These are phyloP conservation scores for Ceratothoa steindachneri DNA, from an alignment of 2,888 invertebrate species.

Conservation along the genomic window DNA sequence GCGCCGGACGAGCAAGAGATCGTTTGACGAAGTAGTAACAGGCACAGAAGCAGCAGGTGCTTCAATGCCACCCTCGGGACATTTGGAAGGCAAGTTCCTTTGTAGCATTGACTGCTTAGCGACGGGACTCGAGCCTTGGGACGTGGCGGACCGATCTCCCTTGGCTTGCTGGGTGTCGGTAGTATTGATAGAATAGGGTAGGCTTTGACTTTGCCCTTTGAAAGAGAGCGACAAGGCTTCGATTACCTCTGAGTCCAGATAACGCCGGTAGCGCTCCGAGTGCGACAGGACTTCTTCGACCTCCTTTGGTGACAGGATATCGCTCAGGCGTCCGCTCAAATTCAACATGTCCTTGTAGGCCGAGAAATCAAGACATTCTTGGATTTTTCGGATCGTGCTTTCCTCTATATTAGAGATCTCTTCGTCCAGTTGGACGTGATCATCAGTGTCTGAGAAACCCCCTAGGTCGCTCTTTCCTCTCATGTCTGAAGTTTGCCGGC, in stretches of 20 bases:
- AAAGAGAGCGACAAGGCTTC: constrained; percentile 50
- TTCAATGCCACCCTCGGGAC: background rate
- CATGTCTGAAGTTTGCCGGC: constrained; percentile 4
- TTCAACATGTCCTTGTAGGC: constrained; percentile 52
- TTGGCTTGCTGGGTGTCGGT: background rate
- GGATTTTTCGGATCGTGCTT: constrained; percentile 48
- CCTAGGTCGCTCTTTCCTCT: background rate
- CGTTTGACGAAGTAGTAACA: background rate
- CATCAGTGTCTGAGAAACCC: background rate
- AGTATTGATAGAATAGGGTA: constrained; percentile 14
- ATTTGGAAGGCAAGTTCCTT: background rate
- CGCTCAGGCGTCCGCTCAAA: constrained; percentile 51
- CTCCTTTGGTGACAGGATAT: constrained; percentile 51
- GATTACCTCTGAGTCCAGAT: constrained; percentile 51
- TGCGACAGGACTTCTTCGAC: constrained; percentile 52
- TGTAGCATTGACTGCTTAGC: background rate
- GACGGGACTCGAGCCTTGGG: background rate
- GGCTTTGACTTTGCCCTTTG: constrained; percentile 20
- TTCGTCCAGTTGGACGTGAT: background rate
- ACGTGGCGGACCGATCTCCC: background rate
- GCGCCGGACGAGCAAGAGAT: background rate
- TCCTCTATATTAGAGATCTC: constrained; percentile 47
- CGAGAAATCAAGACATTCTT: constrained; percentile 49
- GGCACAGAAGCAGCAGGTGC: background rate
- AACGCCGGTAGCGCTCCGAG: constrained; percentile 50